Base-by-base conservation (phyloP, 2,113 vertebrate species). In the Synchiropus splendidus region DNA sequence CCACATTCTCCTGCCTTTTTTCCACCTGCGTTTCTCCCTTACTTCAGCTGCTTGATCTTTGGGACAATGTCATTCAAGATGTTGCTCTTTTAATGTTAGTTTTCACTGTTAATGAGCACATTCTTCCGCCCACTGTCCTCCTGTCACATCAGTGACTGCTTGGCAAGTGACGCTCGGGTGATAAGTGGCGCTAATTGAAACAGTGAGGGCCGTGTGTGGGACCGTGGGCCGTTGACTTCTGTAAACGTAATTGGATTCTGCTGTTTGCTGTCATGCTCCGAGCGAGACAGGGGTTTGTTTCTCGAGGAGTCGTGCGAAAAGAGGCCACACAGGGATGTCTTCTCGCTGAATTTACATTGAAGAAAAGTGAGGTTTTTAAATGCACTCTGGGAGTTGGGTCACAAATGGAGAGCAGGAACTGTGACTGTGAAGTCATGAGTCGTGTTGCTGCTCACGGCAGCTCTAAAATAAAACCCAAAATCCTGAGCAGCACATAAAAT, bases 1-100 rank as follows among this genome's bases (percentile, higher is more conserved):
- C 72, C 72, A 76, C 65, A 72, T 71, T 75, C 72, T 61, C 9
- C 38, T 54, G 39, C 51, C 61, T 68, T 58, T 63, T 73, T 76
- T 51, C 44, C 51, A 48, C 39, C 32, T 11, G 9, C 33, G 16
- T 48, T 34, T 61, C 30, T 9, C 39, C 36, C 18, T 35, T n/a
- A n/a, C n/a, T n/a, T n/a, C 31, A 33, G 42, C 21, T 12, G 27
- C 10, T 43, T 18, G 42, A 50, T 57, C 27, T 41, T 50, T 18
- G 15, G 39, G 14, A 51, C 30, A 36, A 21, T 33, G 58, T 37
- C 17, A 18, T 8, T 51, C 36, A 41, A 31, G 13, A 34, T 12
- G 16, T 15, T 12, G 6, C 30, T 42, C 4, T 18, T 60, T 18
- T 15, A 12, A 2, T n/a, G n/a, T n/a, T n/a, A n/a, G n/a, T n/a